Base-by-base conservation (phyloP, 37 sponge, comb jelly and placozoan species). In the Crambe crambe region DNA sequence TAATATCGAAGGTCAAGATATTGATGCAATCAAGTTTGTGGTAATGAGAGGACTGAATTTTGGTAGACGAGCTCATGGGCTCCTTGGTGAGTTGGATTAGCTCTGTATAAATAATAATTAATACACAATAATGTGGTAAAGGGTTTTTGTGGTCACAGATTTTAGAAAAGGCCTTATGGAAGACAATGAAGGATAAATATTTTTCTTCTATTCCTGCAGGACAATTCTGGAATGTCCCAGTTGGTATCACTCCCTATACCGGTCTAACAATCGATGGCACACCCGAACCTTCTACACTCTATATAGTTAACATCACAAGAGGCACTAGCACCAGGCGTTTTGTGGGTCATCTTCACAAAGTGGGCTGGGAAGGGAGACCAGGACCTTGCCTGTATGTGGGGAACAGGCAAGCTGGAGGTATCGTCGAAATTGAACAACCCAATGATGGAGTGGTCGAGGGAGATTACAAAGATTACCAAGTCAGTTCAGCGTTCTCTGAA, bases 211-310 rank as follows among this genome's bases (percentile, higher is more conserved):
- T 25, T 18, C 4, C 31, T 39, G 4, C 74, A 92, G 93, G 89
- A 72, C 92, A 92, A 57, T 92, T 92, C 81, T 92, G 89, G 88
- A 92, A 92, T 41, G 43, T 87, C 30, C 85, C 81, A 20, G 79
- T 92, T 20, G 37, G 32, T n/a, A 84, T 86, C 2, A 26, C 42
- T 23, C 64, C 47, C 17, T 91, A 63, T 56, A 72, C 41, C 30
- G 72, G 68, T 23, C 56, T 47, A 56, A n/a, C 20, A 20, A 67
- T n/a, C 17, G n/a, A 27, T 22, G 56, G 38, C 2, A 30, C 2
- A 17, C 30, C 1, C 6, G 56, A 3, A 9, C 10, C 6, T 40
- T 36, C 2, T 25, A 35, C 38, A 9, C 26, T 41, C 29, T 76
- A 60, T n/a, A 18, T 30, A 0, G 68, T 79, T 8, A 68, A 54